These are phyloP conservation scores for Apotomis betuletana DNA, from an alignment of 2,888 invertebrate genomes.

Conservation along the genomic window DNA sequence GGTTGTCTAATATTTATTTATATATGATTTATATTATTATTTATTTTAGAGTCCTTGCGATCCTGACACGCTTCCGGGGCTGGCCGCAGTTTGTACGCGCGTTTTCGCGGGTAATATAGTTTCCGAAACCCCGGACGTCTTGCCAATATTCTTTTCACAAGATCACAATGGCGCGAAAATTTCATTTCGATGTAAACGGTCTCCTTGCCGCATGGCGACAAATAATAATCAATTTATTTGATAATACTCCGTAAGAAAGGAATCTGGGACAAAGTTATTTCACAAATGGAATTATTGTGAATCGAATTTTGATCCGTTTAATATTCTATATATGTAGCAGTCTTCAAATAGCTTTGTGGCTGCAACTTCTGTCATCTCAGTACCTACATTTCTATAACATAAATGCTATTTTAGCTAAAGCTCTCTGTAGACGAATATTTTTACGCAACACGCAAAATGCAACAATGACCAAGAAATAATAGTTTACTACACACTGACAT, in stretches of 20 bases:
- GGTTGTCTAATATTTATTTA: background rate
- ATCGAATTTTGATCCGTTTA: too few relatives aligned
- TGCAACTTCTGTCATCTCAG: too few relatives aligned
- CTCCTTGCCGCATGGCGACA: constrained; percentile 28
- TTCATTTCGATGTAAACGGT: constrained; percentile 36
- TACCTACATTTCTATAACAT: too few relatives aligned
- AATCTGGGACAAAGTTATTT: background rate
- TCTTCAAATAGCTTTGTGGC: too few relatives aligned
- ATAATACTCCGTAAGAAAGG: background rate
- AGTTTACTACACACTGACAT: too few relatives aligned
- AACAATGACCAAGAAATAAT: too few relatives aligned
- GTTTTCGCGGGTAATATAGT: constrained; percentile 35
- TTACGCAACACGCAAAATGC: too few relatives aligned
- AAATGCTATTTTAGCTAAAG: too few relatives aligned
- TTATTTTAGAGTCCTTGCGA: constrained; percentile 9
- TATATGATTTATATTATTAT: background rate
- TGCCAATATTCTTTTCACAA: constrained; percentile 41
- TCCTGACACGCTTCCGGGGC: constrained; percentile 15
- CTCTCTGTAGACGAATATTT: too few relatives aligned
- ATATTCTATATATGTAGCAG: too few relatives aligned
- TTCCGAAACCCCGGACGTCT: constrained; percentile 29
- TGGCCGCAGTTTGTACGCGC: constrained; percentile 32
- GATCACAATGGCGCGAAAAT: constrained; percentile 39
- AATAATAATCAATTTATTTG: constrained; percentile 37
- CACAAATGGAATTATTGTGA: background rate